These are phyloP conservation scores for Onthophagus taurus DNA, from an alignment of 1,140 invertebrate species.

Conservation along the genomic window DNA sequence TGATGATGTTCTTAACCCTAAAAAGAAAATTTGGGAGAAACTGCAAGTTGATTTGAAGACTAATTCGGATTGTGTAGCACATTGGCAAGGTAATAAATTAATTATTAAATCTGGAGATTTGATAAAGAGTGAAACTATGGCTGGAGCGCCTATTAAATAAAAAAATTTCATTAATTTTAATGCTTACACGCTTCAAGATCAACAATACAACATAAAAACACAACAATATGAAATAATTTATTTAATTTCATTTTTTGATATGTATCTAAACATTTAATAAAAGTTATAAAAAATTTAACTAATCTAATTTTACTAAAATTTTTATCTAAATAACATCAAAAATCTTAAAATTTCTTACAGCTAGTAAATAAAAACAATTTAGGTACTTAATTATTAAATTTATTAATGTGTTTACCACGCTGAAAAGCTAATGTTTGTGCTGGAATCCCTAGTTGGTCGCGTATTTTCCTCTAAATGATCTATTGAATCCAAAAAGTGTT, in stretches of 20 bases:
- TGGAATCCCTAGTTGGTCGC: slow-evolving; percentile 25
- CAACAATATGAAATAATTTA: not conserved
- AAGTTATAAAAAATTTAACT: no score
- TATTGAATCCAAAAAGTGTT: slow-evolving; percentile 35
- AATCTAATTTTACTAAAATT: slow-evolving; percentile 4
- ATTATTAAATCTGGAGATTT: slow-evolving; percentile 56
- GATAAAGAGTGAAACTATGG: slow-evolving; percentile 59
- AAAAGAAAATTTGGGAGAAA: slow-evolving; percentile 98
- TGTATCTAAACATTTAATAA: no score
- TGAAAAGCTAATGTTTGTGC: slow-evolving; percentile 34
- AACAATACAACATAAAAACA: not conserved
- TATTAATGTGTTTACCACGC: slow-evolving; percentile 28
- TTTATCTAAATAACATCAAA: slow-evolving; percentile 1
- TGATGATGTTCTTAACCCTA: slow-evolving; percentile 87
- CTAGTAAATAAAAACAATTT: not conserved
- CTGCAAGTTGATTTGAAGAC: slow-evolving; percentile 73
- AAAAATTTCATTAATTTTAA: slow-evolving; percentile 8
- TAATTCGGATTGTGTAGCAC: slow-evolving; percentile 61
- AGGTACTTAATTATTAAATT: not conserved
- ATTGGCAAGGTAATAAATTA: slow-evolving; percentile 74
- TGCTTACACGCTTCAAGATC: slow-evolving; percentile 1
- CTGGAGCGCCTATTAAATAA: slow-evolving; percentile 70
- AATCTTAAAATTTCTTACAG: not conserved
- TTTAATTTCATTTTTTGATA: not conserved
- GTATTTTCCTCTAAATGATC: slow-evolving; percentile 23